Evolutionary conservation across 2,113 vertebrate genomes (phyloP).

Genomic region (Eptatretus burgeri): DNA sequence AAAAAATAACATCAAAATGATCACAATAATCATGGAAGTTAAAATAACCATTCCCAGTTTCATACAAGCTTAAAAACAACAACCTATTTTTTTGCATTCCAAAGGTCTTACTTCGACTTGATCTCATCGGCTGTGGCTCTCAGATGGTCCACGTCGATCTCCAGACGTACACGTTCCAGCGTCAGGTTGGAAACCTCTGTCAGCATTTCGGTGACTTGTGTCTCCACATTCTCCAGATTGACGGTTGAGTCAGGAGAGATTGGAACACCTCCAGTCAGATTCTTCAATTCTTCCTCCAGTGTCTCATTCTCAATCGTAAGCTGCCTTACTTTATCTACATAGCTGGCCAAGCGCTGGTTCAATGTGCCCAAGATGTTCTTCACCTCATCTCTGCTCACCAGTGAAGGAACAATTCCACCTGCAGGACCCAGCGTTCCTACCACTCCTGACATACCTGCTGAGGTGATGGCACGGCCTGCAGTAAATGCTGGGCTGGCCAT

Average conservation of each 20-base stretch:
- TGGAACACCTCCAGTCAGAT: conserved; percentile 15
- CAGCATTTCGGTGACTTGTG: conserved; percentile 15
- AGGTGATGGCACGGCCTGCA: conserved; percentile 8
- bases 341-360: conserved; percentile 17
- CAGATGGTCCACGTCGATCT: conserved; percentile 18
- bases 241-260: conserved; percentile 12
- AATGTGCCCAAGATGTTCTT: conserved; percentile 15
- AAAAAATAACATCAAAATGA: no score
- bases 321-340: conserved; percentile 15
- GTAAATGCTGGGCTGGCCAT: conserved; percentile 14
- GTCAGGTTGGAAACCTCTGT: conserved; percentile 15
- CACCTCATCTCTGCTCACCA: conserved; percentile 14
- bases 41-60: no score
- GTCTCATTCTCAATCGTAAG: conserved; percentile 16
- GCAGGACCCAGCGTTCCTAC: conserved; percentile 8
- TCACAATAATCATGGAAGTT: no score
- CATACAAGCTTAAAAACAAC: no score
- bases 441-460: conserved; percentile 13
- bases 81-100: no score
- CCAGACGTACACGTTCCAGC: conserved; percentile 16
- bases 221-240: conserved; percentile 14
- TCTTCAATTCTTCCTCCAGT: conserved; percentile 16
- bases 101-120: conserved; percentile 15
- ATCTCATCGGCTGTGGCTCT: conserved; percentile 17
- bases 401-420: conserved; percentile 8